Percentiles rank a stretch among this genome's conserved stretches.
These are phyloP conservation scores for Callinectes sapidus DNA, from an alignment of 2,888 invertebrate genomes.

Conservation along the genomic window DNA sequence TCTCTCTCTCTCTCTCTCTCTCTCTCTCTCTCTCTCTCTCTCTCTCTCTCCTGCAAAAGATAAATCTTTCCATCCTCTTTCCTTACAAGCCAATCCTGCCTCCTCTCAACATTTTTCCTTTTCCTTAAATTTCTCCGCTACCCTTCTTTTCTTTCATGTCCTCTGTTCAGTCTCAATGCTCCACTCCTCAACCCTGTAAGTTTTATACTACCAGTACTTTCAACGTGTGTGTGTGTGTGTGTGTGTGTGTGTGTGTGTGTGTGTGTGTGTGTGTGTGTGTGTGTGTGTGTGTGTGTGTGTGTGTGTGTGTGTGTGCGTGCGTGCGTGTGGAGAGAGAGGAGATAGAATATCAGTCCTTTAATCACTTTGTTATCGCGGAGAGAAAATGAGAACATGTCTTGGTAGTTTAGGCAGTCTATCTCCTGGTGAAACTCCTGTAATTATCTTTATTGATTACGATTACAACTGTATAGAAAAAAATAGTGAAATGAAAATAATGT, in stretches of 20 bases:
- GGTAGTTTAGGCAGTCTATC: too few species aligned
- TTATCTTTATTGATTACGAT: too few species aligned
- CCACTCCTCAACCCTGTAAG: neutral
- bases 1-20: constrained; percentile 15
- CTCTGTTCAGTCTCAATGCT: neutral
- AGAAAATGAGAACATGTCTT: too few species aligned
- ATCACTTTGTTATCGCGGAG: too few species aligned
- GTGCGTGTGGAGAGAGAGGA: neutral
- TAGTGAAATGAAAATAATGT: too few species aligned
- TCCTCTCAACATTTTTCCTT: neutral
- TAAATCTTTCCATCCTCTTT: constrained; percentile 15
- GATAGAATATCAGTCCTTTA: neutral
- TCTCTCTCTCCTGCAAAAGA: neutral
- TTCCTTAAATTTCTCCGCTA: neutral
- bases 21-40: neutral
- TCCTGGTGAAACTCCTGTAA: too few species aligned
- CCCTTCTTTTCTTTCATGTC: neutral
- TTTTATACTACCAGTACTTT: neutral
- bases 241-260: too few species aligned
- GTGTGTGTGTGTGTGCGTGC: too few species aligned
- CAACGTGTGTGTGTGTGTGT: too few species aligned
- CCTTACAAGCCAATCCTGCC: neutral
- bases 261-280: too few species aligned
- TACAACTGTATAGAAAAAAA: too few species aligned
- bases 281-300: too few species aligned